A percentile compares a stretch with the other conserved stretches of the same genome.
Evolutionary conservation across 2,113 vertebrate species (phyloP).

Genomic region (Coturnix japonica): DNA sequence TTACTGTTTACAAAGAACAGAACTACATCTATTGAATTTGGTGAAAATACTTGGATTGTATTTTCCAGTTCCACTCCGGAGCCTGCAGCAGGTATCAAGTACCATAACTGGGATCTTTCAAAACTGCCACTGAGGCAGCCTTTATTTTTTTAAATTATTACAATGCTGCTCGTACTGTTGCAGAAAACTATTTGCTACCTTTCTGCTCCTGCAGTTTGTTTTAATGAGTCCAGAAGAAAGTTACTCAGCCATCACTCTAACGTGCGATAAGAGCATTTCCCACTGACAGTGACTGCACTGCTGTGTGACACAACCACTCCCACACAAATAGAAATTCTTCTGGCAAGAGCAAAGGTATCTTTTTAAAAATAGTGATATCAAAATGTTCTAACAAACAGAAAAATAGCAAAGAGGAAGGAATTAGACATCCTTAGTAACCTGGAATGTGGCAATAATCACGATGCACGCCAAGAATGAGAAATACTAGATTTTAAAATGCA

Average conservation of each 20-base stretch:
- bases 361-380: not conserved
- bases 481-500: not conserved
- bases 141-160: not conserved
- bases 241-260: constrained; percentile 1
- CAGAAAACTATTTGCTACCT: not conserved
- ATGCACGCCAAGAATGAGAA: not conserved
- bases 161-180: not conserved
- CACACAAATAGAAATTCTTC: not conserved
- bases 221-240: constrained; percentile 3
- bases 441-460: not conserved
- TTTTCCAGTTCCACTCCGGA: not conserved
- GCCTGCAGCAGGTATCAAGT: not conserved
- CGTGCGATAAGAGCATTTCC: not conserved
- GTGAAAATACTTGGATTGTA: not conserved
- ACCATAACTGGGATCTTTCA: not conserved
- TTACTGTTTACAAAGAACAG: not conserved
- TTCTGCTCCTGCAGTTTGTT: constrained; percentile 7
- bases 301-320: not conserved
- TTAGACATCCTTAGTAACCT: not conserved
- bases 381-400: not conserved
- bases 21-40: not conserved
- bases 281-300: not conserved
- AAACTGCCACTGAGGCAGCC: not conserved
- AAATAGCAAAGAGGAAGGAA: not conserved
- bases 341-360: not conserved